Evolutionary conservation across 2,113 vertebrate genomes (phyloP).

Genomic region (Dasyurus viverrinus): DNA sequence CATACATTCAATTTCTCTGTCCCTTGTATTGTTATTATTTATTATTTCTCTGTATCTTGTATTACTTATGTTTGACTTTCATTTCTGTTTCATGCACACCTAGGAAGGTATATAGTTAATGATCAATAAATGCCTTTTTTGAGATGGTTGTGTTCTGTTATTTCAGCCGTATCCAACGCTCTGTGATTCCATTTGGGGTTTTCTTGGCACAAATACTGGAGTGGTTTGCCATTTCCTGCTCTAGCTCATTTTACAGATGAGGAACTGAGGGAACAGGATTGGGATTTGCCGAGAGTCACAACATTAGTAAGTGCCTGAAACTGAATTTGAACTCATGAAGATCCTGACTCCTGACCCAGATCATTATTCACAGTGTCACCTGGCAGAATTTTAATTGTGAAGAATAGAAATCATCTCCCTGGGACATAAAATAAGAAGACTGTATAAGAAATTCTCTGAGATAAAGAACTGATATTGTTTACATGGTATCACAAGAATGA

Average conservation of each 20-base stretch:
- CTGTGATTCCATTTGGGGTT: neutral
- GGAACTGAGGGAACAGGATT: neutral
- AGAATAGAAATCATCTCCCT: neutral
- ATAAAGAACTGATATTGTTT: neutral
- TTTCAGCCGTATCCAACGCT: slow-evolving; percentile 5
- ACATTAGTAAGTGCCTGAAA: neutral
- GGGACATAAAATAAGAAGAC: neutral
- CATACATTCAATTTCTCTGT: neutral
- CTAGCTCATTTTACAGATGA: neutral
- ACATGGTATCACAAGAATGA: neutral
- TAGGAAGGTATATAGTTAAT: slow-evolving; percentile 1
- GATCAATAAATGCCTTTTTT: slow-evolving; percentile 7
- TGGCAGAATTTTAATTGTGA: neutral
- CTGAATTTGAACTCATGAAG: too few relatives aligned
- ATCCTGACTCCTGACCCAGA: neutral
- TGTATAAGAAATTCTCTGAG: neutral
- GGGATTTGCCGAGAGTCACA: neutral
- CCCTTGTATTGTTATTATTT: too few relatives aligned
- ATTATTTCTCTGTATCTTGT: too few relatives aligned
- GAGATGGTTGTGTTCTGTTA: too few relatives aligned
- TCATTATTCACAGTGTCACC: neutral
- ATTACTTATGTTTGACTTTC: neutral
- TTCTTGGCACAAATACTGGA: neutral
- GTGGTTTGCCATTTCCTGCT: neutral
- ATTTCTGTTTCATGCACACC: neutral